Conservation (phyloP, 2,797 vertebrate genomes). For the Macroramphosus scolopax region DNA sequence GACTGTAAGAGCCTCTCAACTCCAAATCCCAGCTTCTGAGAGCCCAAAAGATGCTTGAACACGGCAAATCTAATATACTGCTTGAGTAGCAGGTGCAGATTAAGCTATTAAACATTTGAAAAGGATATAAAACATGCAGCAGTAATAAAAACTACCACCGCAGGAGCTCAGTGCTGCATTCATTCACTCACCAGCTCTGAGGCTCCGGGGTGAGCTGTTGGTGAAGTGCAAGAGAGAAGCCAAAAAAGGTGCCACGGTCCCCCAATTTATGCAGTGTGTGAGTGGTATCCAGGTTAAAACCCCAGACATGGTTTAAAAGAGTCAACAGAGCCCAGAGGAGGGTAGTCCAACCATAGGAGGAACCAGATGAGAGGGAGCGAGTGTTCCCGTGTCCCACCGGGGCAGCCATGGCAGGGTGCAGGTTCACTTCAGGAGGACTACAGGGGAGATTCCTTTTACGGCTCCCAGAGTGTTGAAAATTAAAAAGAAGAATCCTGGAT, state of each 20-base stretch:
- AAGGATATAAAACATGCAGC: background rate
- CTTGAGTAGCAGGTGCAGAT: conserved; percentile 11
- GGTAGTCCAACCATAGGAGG: conserved; percentile 43
- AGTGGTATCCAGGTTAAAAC: conserved; percentile 90
- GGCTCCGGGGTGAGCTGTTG: conserved; percentile 84
- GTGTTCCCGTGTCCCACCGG: conserved; percentile 40
- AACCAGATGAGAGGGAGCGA: conserved; percentile 33
- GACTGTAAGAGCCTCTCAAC: too few relatives aligned
- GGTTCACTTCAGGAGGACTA: conserved; percentile 47
- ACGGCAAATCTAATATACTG: background rate
- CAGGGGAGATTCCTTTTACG: conserved; percentile 39
- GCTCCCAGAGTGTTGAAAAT: conserved; percentile 23
- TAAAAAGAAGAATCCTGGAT: conserved; percentile 30
- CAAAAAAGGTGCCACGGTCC: conserved; percentile 86
- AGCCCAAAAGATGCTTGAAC: background rate
- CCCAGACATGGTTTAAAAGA: conserved; percentile 37
- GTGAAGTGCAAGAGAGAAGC: conserved; percentile 91
- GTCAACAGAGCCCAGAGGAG: conserved; percentile 64
- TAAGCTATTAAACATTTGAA: background rate
- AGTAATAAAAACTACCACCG: conserved; percentile 20
- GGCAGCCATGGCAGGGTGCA: conserved; percentile 63
- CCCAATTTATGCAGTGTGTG: conserved; percentile 86
- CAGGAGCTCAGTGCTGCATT: conserved; percentile 34
- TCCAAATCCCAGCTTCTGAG: background rate
- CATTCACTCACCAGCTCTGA: conserved; percentile 87